Evolutionary conservation across 2,797 vertebrate genomes (phyloP).

Genomic region (Xerus rutilus): DNA sequence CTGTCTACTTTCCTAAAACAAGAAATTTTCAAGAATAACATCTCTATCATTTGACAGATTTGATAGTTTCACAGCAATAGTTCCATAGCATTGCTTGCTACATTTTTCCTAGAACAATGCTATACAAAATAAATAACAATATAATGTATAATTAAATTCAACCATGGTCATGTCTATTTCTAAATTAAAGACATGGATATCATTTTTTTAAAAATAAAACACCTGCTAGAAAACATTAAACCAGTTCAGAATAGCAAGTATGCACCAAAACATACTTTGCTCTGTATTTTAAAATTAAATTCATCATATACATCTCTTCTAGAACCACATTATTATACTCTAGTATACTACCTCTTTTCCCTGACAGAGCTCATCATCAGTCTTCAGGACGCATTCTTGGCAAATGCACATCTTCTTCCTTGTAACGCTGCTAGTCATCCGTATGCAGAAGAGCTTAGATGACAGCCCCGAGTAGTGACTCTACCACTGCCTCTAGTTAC

Average conservation of each 20-base stretch:
- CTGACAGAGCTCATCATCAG: background rate
- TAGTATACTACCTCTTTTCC: background rate
- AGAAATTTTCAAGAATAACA: background rate
- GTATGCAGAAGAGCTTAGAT: background rate
- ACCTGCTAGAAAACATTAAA: background rate
- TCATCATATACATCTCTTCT: background rate
- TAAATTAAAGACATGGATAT: background rate
- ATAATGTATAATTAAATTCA: background rate
- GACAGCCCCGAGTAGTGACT: background rate
- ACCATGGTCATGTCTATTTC: background rate
- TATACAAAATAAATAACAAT: background rate
- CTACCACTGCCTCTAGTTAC: background rate
- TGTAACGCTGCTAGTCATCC: background rate
- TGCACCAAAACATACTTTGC: background rate
- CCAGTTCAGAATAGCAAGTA: background rate
- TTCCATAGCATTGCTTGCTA: background rate
- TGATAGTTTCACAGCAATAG: background rate
- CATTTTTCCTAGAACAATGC: background rate
- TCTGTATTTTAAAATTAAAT: conserved; percentile 21
- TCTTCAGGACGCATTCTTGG: background rate
- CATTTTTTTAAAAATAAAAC: conserved; percentile 21
- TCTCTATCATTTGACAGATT: background rate
- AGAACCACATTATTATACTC: background rate
- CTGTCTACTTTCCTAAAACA: conserved; percentile 19
- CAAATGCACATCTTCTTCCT: background rate